A percentile compares a stretch with the other conserved stretches of the same genome.
These are phyloP conservation scores for Neoascia interrupta DNA, from an alignment of 2,888 invertebrate species.

Conservation along the genomic window DNA sequence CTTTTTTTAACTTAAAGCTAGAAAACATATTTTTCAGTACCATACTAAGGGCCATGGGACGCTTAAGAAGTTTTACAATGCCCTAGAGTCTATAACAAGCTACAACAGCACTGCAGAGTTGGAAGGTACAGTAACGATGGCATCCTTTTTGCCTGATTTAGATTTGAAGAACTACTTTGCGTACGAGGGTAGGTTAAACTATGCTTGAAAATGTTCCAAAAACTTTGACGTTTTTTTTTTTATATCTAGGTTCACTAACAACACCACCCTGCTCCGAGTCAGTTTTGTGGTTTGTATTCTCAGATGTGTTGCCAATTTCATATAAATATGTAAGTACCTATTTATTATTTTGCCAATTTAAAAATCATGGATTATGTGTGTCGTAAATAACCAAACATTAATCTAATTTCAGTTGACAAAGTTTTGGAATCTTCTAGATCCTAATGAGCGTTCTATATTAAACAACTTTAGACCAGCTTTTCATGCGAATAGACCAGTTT, in stretches of 20 bases:
- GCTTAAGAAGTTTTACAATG: slow-evolving; percentile 72
- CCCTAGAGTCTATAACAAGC: slow-evolving; percentile 70
- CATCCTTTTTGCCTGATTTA: slow-evolving; percentile 73
- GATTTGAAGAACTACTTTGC: slow-evolving; percentile 74
- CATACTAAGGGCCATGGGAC: slow-evolving; percentile 70
- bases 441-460: too few relatives aligned
- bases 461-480: too few relatives aligned
- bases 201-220: too few relatives aligned
- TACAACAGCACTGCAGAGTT: slow-evolving; percentile 73
- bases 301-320: slow-evolving; percentile 81
- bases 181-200: slow-evolving; percentile 74
- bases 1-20: too few relatives aligned
- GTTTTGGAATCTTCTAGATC: too few relatives aligned
- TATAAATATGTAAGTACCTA: slow-evolving; percentile 70
- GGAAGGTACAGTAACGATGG: slow-evolving; percentile 72
- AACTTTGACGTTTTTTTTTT: too few relatives aligned
- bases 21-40: slow-evolving; percentile 48
- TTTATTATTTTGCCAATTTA: not conserved
- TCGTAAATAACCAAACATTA: too few relatives aligned
- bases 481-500: too few relatives aligned
- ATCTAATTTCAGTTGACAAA: too few relatives aligned
- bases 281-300: slow-evolving; percentile 86
- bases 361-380: not conserved
- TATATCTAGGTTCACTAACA: slow-evolving; percentile 85
- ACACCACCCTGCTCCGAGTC: slow-evolving; percentile 87